Conservation (phyloP, 2,888 invertebrate species). For the Heliconius hortense region DNA sequence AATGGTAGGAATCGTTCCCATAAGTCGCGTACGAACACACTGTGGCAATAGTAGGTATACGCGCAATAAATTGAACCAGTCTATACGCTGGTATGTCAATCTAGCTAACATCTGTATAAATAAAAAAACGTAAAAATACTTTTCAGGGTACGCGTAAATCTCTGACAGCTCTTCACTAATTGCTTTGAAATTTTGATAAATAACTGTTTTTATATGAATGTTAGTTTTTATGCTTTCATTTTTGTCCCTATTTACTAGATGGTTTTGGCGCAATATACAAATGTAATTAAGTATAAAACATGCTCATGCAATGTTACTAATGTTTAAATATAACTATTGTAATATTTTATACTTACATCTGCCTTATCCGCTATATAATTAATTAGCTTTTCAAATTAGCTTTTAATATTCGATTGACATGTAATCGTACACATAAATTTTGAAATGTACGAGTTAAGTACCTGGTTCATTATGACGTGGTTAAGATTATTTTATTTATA, state of each 20-base stretch:
- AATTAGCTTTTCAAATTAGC: background rate
- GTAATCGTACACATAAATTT: background rate
- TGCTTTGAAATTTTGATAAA: conserved; percentile 18
- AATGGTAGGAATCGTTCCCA: background rate
- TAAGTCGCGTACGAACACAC: background rate
- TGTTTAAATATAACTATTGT: background rate
- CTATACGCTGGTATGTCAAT: background rate
- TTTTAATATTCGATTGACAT: background rate
- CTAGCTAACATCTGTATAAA: conserved; percentile 13
- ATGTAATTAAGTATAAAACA: background rate
- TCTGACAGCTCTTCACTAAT: conserved; percentile 17
- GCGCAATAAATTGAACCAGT: conserved; percentile 1
- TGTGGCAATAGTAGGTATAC: background rate
- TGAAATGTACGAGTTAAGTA: background rate
- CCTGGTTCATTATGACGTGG: background rate
- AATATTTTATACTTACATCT: background rate
- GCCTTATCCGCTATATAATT: background rate
- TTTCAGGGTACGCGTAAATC: conserved; percentile 9
- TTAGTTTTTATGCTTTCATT: conserved; percentile 8
- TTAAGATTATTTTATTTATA: background rate
- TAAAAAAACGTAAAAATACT: conserved; percentile 15
- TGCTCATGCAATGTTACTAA: background rate
- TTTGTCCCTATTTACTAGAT: background rate
- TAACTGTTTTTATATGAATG: conserved; percentile 17
- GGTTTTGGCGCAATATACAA: background rate